Percentiles rank a stretch among this genome's conserved stretches.
Conservation (phyloP, 2,113 vertebrate genomes). For the Phalacrocorax carbo region DNA sequence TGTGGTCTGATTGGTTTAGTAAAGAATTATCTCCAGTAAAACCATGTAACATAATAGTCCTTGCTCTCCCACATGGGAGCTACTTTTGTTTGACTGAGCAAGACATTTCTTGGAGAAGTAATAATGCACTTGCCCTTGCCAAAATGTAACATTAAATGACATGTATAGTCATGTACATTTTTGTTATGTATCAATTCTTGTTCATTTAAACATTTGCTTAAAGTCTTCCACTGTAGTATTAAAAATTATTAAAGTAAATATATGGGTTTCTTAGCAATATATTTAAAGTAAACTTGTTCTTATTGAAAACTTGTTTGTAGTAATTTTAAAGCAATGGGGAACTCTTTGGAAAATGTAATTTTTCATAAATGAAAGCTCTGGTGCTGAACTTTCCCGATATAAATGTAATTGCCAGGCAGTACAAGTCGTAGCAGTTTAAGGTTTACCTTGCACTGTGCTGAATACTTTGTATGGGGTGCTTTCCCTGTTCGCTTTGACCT, state of each 20-base stretch:
- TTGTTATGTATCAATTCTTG: neutral
- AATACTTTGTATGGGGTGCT: neutral
- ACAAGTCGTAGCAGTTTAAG: neutral
- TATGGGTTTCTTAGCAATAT: neutral
- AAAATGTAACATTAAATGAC: neutral
- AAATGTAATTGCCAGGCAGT: neutral
- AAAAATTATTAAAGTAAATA: neutral
- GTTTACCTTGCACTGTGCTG: neutral
- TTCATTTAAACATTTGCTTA: neutral
- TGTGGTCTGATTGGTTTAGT: slow-evolving; percentile 70
- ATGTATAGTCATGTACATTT: neutral
- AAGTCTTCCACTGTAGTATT: neutral
- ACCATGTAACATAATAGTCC: slow-evolving; percentile 55
- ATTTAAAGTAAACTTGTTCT: neutral
- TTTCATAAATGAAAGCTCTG: neutral
- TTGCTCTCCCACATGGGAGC: slow-evolving; percentile 33
- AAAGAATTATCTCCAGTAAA: slow-evolving; percentile 69
- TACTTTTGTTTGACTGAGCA: slow-evolving; percentile 29
- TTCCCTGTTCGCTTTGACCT: neutral
- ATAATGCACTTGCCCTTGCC: slow-evolving; percentile 18
- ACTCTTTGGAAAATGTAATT: neutral
- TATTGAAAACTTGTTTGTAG: neutral
- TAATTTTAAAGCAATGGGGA: neutral
- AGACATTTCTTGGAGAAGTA: slow-evolving; percentile 20
- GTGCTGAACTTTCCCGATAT: neutral